Percentiles rank a stretch among this genome's conserved stretches.
Evolutionary conservation across 2,888 invertebrate genomes (phyloP).

Genomic region (Acronicta leporina): DNA sequence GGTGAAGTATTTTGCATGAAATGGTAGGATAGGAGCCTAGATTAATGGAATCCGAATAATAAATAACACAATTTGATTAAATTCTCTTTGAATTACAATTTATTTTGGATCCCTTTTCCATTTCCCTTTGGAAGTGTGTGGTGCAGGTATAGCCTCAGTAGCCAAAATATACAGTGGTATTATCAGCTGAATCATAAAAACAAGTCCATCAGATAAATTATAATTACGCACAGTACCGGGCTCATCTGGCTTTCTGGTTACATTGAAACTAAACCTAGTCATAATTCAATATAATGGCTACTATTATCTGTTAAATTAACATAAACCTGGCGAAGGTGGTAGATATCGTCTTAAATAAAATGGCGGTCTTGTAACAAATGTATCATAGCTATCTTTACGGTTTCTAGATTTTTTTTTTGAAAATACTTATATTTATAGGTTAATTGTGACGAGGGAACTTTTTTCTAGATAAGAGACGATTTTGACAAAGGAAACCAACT

Average conservation of each 20-base stretch:
- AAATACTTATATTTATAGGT: too few relatives aligned
- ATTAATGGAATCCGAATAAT: too few relatives aligned
- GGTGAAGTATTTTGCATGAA: too few relatives aligned
- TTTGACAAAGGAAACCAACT: too few relatives aligned
- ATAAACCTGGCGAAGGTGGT: background rate
- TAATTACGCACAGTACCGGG: background rate
- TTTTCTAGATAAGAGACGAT: too few relatives aligned
- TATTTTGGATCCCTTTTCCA: too few relatives aligned
- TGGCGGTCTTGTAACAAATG: background rate
- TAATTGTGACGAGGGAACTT: too few relatives aligned
- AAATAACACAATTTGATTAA: too few relatives aligned
- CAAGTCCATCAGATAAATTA: background rate
- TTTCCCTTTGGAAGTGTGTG: too few relatives aligned
- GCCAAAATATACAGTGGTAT: background rate
- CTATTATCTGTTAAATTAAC: conserved; percentile 1
- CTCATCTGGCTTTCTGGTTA: conserved; percentile 2
- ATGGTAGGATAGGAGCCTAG: too few relatives aligned
- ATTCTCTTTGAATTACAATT: too few relatives aligned
- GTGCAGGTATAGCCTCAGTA: too few relatives aligned
- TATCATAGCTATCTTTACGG: background rate
- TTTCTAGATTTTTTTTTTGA: background rate
- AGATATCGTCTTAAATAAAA: background rate
- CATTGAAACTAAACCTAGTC: background rate
- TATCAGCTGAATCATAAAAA: background rate
- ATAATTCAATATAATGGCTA: conserved; percentile 1